Evolutionary conservation across 30 jellyfish, hydroid and myxozoan genomes (phyloP).

Genomic region (Mastigias papua): DNA sequence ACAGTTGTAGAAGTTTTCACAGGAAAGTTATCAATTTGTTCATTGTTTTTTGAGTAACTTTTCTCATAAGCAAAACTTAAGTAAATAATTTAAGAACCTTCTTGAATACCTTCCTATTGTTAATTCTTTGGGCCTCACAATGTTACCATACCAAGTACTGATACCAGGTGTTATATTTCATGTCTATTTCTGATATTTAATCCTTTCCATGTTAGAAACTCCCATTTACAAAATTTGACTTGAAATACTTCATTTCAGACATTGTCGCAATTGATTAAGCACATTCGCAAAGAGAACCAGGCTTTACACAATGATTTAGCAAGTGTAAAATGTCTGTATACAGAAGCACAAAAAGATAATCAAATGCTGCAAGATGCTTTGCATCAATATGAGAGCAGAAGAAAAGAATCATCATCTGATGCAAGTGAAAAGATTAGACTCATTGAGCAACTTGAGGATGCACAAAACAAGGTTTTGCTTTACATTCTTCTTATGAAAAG

Average conservation of each 20-base stretch:
- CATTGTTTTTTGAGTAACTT: no score
- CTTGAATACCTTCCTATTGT: no score
- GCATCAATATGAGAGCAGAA: slow-evolving; percentile 65
- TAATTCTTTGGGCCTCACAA: no score
- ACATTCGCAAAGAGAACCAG: slow-evolving; percentile 83
- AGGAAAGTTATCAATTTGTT: no score
- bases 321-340: slow-evolving; percentile 69
- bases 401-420: slow-evolving; percentile 44
- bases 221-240: background rate
- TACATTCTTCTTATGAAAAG: background rate
- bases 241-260: slow-evolving; percentile 49
- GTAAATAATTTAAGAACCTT: no score
- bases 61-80: no score
- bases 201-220: no score
- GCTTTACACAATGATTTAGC: slow-evolving; percentile 78
- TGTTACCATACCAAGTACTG: no score
- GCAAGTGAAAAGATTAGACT: slow-evolving; percentile 77
- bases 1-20: no score
- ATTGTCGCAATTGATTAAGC: slow-evolving; percentile 79
- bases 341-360: slow-evolving; percentile 87
- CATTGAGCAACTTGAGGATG: slow-evolving; percentile 87
- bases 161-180: no score
- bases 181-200: no score
- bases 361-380: slow-evolving; percentile 72
- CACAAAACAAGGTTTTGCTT: slow-evolving; percentile 71